Base-by-base conservation (phyloP, 23 tunicate species). In the Aplidium turbinatum region DNA sequence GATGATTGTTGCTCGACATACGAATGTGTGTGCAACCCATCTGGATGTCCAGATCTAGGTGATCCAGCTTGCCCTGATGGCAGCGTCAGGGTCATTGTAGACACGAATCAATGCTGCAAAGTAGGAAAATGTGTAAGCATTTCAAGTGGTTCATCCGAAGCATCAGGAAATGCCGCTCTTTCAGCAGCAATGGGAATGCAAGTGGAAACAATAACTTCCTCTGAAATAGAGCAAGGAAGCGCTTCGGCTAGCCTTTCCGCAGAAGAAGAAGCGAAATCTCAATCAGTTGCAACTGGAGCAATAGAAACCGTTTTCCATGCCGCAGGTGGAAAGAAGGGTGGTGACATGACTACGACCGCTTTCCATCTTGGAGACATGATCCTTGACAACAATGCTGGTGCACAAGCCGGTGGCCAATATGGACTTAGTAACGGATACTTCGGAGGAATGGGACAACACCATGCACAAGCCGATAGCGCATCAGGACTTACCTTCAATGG, bases 61-160 rank as follows among this genome's bases (percentile, higher is more conserved):
- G 85, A 84, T 79, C 86, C 86, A 1, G 86, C 90, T 20, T 91
- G 97, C 55, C 91, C 97, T 16, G 81, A 64, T 23, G 97, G 97
- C 16, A 56, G 82, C 39, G 63, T 83, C 28, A 66, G 97, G 21
- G 75, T 84, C 13, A 62, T 84, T 31, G 79, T 84, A 1, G 97
- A 91, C 11, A 73, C 86, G 22, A 60, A 75, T 19, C 84, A 76
- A 63, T 91, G 97, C 64, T 91, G 97, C 54, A 77, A 74, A 30
- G 81, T 91, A n/a, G 90, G 93, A 31, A 91, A 91, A 79, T 91
- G 97, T 48, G 90, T 88, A 4, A 51, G 81, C 31, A 60, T 84
- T 33, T 31, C 85, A 18, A 76, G 69, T 1, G 28, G 57, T 26
- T 73, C n/a, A n/a, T n/a, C 78, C 28, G 26, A 47, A 28, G 55